These are phyloP conservation scores for Pachyseris speciosa DNA, from an alignment of 64 coral and sea anemone genomes.

Conservation along the genomic window DNA sequence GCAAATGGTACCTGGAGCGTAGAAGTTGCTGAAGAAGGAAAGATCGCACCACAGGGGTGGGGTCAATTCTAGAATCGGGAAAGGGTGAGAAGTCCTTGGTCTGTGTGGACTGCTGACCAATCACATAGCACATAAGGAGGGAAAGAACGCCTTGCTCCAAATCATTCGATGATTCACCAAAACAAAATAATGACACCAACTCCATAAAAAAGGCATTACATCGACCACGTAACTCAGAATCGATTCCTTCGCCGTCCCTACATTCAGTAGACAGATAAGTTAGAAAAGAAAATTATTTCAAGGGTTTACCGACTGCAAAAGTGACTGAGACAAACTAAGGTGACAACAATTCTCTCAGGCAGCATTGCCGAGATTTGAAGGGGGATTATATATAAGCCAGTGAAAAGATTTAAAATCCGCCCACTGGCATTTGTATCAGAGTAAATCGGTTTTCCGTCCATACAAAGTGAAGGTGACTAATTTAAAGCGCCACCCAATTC, in stretches of 20 bases:
- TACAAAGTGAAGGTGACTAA: no score
- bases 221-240: slow-evolving; percentile 12
- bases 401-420: no score
- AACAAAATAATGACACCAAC: slow-evolving; percentile 81
- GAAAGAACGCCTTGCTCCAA: slow-evolving; percentile 38
- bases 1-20: slow-evolving; percentile 56
- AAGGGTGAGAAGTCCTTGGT: slow-evolving; percentile 84
- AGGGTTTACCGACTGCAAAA: no score
- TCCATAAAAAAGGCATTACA: slow-evolving; percentile 90
- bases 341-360: no score
- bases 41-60: slow-evolving; percentile 76
- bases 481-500: no score
- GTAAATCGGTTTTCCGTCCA: no score
- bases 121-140: slow-evolving; percentile 58
- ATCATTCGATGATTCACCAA: slow-evolving; percentile 63
- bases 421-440: not conserved
- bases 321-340: no score
- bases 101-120: slow-evolving; percentile 6
- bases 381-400: no score
- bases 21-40: slow-evolving; percentile 71
- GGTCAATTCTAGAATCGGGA: slow-evolving; percentile 70
- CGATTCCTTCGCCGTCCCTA: not conserved
- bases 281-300: not conserved
- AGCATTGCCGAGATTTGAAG: no score
- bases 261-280: not conserved